Conservation (phyloP, 2,888 invertebrate genomes). For the Leptinotarsa tumamoca region DNA sequence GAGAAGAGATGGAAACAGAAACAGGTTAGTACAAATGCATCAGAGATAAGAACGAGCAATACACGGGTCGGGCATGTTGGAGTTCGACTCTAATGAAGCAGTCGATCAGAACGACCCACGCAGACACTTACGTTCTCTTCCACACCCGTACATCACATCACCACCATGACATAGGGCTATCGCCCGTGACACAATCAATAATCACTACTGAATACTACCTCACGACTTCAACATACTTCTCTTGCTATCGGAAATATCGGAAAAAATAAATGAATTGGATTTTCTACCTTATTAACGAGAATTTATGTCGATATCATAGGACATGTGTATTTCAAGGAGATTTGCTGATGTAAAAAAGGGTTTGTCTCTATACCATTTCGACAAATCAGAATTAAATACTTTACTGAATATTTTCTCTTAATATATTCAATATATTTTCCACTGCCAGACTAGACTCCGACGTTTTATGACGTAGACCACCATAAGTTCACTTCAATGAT, state of each 20-base stretch:
- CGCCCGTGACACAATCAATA: slow-evolving; percentile 23
- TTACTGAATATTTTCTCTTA: no score
- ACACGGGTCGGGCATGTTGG: slow-evolving; percentile 65
- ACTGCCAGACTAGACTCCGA: no score
- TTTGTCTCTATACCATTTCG: no score
- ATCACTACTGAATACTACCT: slow-evolving; percentile 14
- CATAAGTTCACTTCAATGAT: no score
- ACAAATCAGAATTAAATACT: no score
- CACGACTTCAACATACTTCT: slow-evolving; percentile 3
- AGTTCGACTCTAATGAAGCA: slow-evolving; percentile 65
- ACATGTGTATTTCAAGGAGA: no score
- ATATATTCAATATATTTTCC: no score
- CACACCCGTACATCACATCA: slow-evolving; percentile 27
- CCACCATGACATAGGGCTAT: slow-evolving; percentile 24
- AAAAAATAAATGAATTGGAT: slow-evolving; percentile 12
- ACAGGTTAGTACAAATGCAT: slow-evolving; percentile 64
- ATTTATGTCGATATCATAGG: background rate
- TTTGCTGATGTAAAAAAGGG: no score
- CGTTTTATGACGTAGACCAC: no score
- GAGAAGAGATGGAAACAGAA: slow-evolving; percentile 54
- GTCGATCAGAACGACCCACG: slow-evolving; percentile 64
- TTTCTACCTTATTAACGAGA: slow-evolving; percentile 2
- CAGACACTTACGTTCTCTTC: slow-evolving; percentile 38
- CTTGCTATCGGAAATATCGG: slow-evolving; percentile 12
- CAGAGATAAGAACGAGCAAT: slow-evolving; percentile 63